Base-by-base conservation (phyloP, 2,797 vertebrate species). In the Yasuhikotakia modesta region DNA sequence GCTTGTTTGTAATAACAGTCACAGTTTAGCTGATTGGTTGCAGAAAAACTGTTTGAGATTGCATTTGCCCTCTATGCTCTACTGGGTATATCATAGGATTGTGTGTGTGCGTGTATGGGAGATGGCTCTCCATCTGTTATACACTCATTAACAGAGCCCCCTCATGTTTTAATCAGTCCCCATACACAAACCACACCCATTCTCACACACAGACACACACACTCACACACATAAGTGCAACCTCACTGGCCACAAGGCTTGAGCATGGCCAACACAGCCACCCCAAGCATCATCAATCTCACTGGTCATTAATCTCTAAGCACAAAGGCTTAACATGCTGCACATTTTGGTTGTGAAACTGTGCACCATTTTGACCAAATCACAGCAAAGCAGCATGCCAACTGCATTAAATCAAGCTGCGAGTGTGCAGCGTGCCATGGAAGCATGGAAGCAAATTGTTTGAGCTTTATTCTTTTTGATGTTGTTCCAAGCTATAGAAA, bases 271-370 rank as follows among this genome's bases (percentile, higher is more conserved):
- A 83, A 90, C 89, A 93, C 89, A 90, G 86, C 89, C 82, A 88
- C 88, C 85, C 83, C 85, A 89, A 90, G 89, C 88, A 92, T 91
- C 92, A 94, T 94, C 91, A 91, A 92, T 93, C 92, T 93, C 87
- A 78, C 67, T 85, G 87, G 84, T 89, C 92, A 93, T 94, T 91
- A 89, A 92, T 92, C 91, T 55, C 19, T 39, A 4, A 32, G 14
- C 80, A 73, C 75, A 78, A 78, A 78, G 63, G 70, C 48, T 22
- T 17, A 63, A 65, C 70, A 69, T 69, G 74, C 64, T 73, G 52
- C 52, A 67, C 19, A 50, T 73, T 73, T 58, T 35, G 22, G 19
- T 53, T 60, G 30, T 55, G 32, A 71, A 67, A 79, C 52, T 39
- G 43, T 5, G 39, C 55, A 63, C 14, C 45, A 35, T 61, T 69